phyloP scores from a whole-genome alignment of 2,888 invertebrate species.

The Prenolepis imparis region DNA sequence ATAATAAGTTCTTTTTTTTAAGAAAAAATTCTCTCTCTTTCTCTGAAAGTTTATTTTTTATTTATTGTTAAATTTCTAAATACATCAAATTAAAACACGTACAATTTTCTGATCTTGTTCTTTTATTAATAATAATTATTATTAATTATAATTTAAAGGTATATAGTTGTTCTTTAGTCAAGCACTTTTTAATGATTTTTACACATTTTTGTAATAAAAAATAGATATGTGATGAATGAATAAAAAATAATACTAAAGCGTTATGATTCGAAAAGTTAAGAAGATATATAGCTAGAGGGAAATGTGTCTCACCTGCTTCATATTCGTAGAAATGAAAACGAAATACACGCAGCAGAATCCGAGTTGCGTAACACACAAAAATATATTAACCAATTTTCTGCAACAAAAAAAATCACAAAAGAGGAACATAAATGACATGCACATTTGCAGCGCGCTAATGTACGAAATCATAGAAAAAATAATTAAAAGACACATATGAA shows the following conservation, averaged over 20 bases:
- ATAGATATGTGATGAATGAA: neutral
- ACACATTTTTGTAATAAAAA: neutral
- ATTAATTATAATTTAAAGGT: neutral
- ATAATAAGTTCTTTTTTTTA: constrained; percentile 50
- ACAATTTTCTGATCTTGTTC: neutral
- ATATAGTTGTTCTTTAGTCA: neutral
- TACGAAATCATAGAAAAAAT: constrained; percentile 14
- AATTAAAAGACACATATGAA: constrained; percentile 39
- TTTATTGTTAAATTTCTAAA: neutral
- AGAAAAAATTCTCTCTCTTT: neutral
- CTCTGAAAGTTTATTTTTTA: neutral
- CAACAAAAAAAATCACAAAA: constrained; percentile 73
- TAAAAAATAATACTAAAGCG: neutral
- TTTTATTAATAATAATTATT: neutral
- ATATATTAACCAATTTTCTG: constrained; percentile 91
- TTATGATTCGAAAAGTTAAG: neutral
- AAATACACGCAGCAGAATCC: constrained; percentile 99
- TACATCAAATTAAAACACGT: neutral
- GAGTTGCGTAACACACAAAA: constrained; percentile 97
- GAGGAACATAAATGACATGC: constrained; percentile 58
- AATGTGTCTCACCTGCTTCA: constrained; percentile 89
- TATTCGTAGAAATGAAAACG: constrained; percentile 96
- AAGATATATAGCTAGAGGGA: constrained; percentile 6
- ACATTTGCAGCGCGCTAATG: neutral
- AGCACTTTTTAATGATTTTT: neutral